phyloP scores from a whole-genome alignment of 2,888 invertebrate genomes.

The Eupithecia pulchellata region DNA sequence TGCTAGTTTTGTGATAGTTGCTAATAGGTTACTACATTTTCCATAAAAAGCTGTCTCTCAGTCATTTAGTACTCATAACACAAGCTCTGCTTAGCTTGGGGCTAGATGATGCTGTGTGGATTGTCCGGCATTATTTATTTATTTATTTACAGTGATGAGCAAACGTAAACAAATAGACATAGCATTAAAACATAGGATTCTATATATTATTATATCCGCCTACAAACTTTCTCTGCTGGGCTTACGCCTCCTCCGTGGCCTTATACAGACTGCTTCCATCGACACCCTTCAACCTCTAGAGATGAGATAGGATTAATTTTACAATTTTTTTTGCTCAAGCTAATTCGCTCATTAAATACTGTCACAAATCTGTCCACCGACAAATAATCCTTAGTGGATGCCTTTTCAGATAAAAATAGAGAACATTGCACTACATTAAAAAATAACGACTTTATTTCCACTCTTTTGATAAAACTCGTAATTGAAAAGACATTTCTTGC shows the following conservation, averaged over 20 bases:
- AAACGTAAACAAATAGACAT: no score
- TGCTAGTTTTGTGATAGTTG: not conserved
- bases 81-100: no score
- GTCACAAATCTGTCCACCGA: not conserved
- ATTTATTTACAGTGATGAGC: no score
- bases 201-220: not conserved
- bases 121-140: no score
- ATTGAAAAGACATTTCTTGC: constrained; percentile 3
- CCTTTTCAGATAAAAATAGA: not conserved
- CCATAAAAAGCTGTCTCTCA: not conserved
- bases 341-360: not conserved
- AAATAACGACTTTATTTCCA: not conserved
- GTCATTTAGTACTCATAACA: not conserved
- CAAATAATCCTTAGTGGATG: not conserved
- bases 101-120: no score
- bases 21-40: not conserved
- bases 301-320: not conserved
- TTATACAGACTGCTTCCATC: not conserved
- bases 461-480: not conserved
- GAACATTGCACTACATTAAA: not conserved
- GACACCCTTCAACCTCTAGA: not conserved
- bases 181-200: no score
- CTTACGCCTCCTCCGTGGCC: not conserved
- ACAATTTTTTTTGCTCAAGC: not conserved
- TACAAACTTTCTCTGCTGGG: not conserved